A percentile compares a stretch with the other conserved stretches of the same genome.
These are phyloP conservation scores for Valencia hispanica DNA, from an alignment of 2,797 vertebrate genomes.

Conservation along the genomic window DNA sequence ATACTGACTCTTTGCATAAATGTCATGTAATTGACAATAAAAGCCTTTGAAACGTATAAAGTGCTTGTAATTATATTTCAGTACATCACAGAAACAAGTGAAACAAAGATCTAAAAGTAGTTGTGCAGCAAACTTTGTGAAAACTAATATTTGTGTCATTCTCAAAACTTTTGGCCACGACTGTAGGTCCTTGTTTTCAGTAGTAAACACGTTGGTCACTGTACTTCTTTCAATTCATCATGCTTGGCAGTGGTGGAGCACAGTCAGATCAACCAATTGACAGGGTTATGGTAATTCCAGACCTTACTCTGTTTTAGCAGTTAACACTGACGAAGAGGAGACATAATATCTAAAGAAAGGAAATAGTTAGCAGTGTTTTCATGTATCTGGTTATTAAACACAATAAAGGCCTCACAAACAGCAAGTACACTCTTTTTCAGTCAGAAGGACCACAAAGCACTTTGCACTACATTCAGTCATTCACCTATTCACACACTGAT, in stretches of 20 bases:
- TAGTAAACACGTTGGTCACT: conserved; percentile 37
- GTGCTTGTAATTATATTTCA: no score
- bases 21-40: no score
- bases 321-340: conserved; percentile 33
- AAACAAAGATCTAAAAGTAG: no score
- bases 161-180: no score
- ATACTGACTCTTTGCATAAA: no score
- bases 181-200: conserved; percentile 45
- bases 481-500: no score
- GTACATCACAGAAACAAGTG: no score
- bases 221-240: conserved; percentile 25
- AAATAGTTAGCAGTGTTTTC: conserved; percentile 36
- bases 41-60: no score
- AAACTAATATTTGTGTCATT: no score
- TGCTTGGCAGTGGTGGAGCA: conserved; percentile 21
- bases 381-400: conserved; percentile 42
- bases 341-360: conserved; percentile 27
- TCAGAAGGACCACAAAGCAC: no score
- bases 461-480: no score
- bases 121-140: no score
- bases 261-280: conserved; percentile 34
- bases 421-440: conserved; percentile 60
- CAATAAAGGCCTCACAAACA: conserved; percentile 59
- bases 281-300: conserved; percentile 35
- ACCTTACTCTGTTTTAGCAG: conserved; percentile 34